Conservation (phyloP, 2,113 vertebrate species). For the Mesitornis unicolor region DNA sequence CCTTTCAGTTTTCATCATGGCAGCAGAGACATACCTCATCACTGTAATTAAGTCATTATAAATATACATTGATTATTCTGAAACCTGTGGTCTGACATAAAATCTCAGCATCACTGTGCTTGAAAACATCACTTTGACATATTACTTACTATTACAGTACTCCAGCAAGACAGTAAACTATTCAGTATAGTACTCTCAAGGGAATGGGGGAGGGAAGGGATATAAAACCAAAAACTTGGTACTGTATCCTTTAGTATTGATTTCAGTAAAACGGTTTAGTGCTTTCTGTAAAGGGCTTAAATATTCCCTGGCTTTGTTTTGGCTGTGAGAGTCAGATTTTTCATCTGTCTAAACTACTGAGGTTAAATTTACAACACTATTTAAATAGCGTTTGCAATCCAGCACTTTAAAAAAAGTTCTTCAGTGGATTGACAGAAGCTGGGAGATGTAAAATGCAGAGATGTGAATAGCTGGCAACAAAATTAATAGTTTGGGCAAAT, state of each 20-base stretch:
- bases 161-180: neutral
- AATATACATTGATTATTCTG: constrained; percentile 47
- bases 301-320: neutral
- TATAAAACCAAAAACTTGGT: neutral
- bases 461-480: neutral
- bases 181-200: neutral
- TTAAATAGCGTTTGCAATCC: neutral
- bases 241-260: neutral
- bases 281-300: neutral
- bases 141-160: neutral
- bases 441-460: neutral
- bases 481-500: neutral
- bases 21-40: constrained; percentile 11
- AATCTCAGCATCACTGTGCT: neutral
- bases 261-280: constrained; percentile 35
- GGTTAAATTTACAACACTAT: neutral
- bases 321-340: neutral
- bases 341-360: neutral
- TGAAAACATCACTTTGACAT: neutral
- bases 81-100: constrained; percentile 28
- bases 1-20: neutral
- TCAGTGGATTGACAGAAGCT: neutral
- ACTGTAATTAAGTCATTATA: constrained; percentile 52
- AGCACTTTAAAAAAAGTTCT: neutral
- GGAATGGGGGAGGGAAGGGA: neutral